phyloP scores from a whole-genome alignment of 2,888 invertebrate genomes.

The Exocentrus adspersus region DNA sequence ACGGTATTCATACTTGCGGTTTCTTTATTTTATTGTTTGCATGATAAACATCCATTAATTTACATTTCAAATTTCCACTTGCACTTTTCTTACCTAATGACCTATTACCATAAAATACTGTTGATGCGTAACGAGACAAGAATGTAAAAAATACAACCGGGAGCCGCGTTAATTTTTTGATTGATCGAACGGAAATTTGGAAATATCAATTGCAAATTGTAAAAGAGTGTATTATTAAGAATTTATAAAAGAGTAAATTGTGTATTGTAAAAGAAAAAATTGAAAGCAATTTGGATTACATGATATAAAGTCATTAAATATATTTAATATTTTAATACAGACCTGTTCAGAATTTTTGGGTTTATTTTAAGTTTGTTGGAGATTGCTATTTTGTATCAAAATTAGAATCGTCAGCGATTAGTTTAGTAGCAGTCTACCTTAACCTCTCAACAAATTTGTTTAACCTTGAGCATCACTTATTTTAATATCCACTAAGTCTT shows the following conservation, averaged over 20 bases:
- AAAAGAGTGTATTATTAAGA: too few relatives aligned
- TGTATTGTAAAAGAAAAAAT: neutral
- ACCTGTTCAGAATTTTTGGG: neutral
- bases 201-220: neutral
- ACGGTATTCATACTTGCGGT: neutral
- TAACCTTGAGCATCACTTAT: neutral
- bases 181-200: neutral
- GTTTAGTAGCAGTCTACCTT: neutral
- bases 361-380: too few relatives aligned
- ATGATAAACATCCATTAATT: constrained; percentile 9
- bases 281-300: too few relatives aligned
- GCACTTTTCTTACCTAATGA: constrained; percentile 21
- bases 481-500: neutral
- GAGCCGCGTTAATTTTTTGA: too few relatives aligned
- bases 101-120: constrained; percentile 18
- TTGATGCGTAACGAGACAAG: constrained; percentile 6
- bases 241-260: too few relatives aligned
- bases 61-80: constrained; percentile 2
- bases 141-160: too few relatives aligned
- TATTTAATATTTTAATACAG: neutral
- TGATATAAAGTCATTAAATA: neutral
- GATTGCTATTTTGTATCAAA: neutral
- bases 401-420: neutral
- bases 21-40: constrained; percentile 11
- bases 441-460: neutral